Evolutionary conservation across 2,113 vertebrate genomes (phyloP), one percentile per base, ranked within the genome.

Genomic region (cat (Felis catus)): DNA sequence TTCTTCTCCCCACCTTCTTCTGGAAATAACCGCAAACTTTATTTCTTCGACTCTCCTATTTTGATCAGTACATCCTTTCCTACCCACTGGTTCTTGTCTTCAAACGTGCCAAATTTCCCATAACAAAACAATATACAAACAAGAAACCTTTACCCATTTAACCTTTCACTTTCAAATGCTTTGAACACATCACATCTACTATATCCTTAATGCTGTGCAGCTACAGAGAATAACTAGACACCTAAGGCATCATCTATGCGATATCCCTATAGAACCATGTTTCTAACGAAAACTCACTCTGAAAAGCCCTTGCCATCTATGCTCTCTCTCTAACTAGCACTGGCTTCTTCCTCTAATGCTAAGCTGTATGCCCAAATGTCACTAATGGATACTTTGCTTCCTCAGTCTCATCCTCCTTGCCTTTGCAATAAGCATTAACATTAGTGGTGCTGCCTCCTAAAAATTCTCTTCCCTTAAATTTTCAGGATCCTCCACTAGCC

Each of bases 51-150:
- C 66, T 73, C 48, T 76, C 36, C 1, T 86, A 53, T 87, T 86
- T 83, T 93, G 48, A 78, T 92, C 21, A 84, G 27, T 39, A 68
- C 48, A 61, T 74, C 41, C 71, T 79, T 85, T 74, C 66, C 18
- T 92, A 48, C 29, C 87, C 61, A 88, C 5, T 87, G 61, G 70
- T 58, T 94, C 83, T 58, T 55, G 16, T 85, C 78, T 85, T 63
- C 18, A 73, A 79, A 73, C 33, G 61, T 80, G 48, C 6, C 80
- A 81, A 80, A 92, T 25, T 14, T 81, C 33, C 73, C 33, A 13
- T 55, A 95, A 82, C n/a, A 74, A 91, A 96, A 91, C 21, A 84
- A 89, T 66, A 84, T 5, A 82, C 14, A 65, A 79, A 93, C 14
- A 61, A 94, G 73, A 81, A 93, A 66, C 9, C 21, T 5, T 68